Conservation (phyloP, 2,797 vertebrate species). For the Cossypha caffra region DNA sequence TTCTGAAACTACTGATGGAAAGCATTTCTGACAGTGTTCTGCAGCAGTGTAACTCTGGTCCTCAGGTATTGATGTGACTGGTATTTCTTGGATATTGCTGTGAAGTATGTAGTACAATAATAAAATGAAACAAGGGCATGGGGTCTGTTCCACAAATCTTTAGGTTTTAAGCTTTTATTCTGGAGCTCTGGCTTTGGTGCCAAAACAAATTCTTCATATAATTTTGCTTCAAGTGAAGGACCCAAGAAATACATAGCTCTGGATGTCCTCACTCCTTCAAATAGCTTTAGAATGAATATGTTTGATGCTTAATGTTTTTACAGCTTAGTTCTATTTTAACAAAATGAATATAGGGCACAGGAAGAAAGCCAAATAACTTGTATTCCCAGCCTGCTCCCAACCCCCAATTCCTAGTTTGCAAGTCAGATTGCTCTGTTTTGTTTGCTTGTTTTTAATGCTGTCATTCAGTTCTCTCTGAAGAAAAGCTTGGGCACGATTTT, state of each 20-base stretch:
- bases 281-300: constrained; percentile 15
- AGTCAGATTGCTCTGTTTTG: neutral
- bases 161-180: constrained; percentile 1
- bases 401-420: neutral
- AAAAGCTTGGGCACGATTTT: neutral
- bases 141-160: neutral
- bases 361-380: neutral
- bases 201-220: neutral
- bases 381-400: neutral
- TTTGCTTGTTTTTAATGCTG: neutral
- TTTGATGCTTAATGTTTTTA: constrained; percentile 23
- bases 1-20: neutral
- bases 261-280: neutral
- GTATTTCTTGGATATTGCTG: neutral
- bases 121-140: neutral
- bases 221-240: neutral
- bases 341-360: neutral
- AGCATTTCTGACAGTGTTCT: neutral
- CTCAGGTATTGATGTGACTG: neutral
- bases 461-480: neutral
- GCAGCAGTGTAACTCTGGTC: neutral
- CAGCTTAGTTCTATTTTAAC: constrained; percentile 23
- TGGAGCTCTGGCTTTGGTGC: neutral
- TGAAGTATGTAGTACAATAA: neutral
- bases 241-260: constrained; percentile 29